Percentiles rank a stretch among this genome's conserved stretches.
Conservation (phyloP, 2,797 vertebrate species). For the Euphonia xanthogaster region DNA sequence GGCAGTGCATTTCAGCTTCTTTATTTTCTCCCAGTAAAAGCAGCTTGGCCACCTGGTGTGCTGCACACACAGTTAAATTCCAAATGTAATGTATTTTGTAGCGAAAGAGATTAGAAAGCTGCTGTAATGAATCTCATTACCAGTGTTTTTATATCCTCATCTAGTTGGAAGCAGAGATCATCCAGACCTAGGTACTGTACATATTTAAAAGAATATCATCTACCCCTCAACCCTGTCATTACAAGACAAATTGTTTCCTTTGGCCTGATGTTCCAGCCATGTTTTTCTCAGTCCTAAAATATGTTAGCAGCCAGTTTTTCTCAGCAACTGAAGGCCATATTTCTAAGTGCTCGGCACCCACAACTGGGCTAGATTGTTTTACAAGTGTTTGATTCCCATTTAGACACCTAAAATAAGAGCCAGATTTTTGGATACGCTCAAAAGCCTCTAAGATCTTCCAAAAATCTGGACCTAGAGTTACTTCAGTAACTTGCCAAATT, state of each 20-base stretch:
- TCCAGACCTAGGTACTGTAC: slow-evolving; percentile 45
- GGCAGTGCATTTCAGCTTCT: slow-evolving; percentile 65
- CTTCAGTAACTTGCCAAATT: slow-evolving; percentile 27
- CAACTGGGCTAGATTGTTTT: slow-evolving; percentile 47
- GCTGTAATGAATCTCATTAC: slow-evolving; percentile 72
- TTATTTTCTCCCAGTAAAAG: slow-evolving; percentile 69
- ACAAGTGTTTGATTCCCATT: slow-evolving; percentile 27
- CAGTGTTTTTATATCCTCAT: slow-evolving; percentile 64
- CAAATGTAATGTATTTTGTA: slow-evolving; percentile 69
- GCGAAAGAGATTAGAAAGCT: slow-evolving; percentile 68
- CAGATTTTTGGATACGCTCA: slow-evolving; percentile 13
- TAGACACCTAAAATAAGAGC: slow-evolving; percentile 38
- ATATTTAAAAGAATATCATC: slow-evolving; percentile 44
- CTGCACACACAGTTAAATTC: slow-evolving; percentile 68
- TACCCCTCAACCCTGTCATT: slow-evolving; percentile 29
- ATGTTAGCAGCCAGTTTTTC: slow-evolving; percentile 18
- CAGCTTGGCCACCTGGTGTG: slow-evolving; percentile 71
- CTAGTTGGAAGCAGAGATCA: slow-evolving; percentile 66
- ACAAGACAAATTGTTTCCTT: slow-evolving; percentile 51
- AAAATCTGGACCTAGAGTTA: slow-evolving; percentile 29
- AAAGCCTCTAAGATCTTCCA: slow-evolving; percentile 27
- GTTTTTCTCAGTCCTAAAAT: slow-evolving; percentile 26
- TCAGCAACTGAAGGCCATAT: slow-evolving; percentile 3
- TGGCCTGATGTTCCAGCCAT: slow-evolving; percentile 25
- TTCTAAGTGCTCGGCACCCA: slow-evolving; percentile 23